Base-by-base conservation (phyloP, 2,113 vertebrate species). In the Lophura nycthemera region DNA sequence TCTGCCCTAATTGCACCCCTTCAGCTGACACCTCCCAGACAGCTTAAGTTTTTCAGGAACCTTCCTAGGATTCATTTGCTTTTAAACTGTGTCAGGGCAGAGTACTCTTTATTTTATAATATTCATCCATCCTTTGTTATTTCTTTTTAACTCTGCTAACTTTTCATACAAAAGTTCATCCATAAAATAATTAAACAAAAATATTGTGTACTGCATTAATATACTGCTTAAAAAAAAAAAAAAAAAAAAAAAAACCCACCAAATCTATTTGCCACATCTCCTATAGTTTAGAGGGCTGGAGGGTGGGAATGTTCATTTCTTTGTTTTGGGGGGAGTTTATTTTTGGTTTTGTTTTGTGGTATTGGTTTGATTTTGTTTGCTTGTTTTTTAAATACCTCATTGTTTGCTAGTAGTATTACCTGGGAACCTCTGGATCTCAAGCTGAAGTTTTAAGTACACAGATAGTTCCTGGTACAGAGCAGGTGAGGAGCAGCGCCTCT, bases 331-430 rank as follows among this genome's bases (percentile, higher is more conserved):
- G 54, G 25, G 56, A 54, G 17, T 57, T 57, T 57, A 29, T 54
- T 45, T 78, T 27, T 0, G 0, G 5, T 3, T 72, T 65, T 82
- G 6, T 1, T 2, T 43, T 57, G 25, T 73, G 19, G 10, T 63
- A 34, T 9, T 57, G 32, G 20, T 16, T 77, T 95, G 30, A 19
- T 29, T 54, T 54, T 54, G 15, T 5, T 54, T 61, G 22, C 13
- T 42, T 65, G 40, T 43, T 13, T 43, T 82, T 84, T 36, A 17
- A 63, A 29, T 86, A 40, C 4, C 32, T 78, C 10, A 5, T 78
- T 13, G 3, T 67, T 5, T 82, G 48, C 21, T 50, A 50, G 17
- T 22, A 7, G 17, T 57, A 20, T 86, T 88, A 30, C 59, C 7
- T 52, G 14, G 43, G 54, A 77, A 38, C 18, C 38, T 74, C 47